Percentiles rank a stretch among this genome's conserved stretches.
phyloP scores from a whole-genome alignment of 2,113 vertebrate genomes.

The Anhinga anhinga region DNA sequence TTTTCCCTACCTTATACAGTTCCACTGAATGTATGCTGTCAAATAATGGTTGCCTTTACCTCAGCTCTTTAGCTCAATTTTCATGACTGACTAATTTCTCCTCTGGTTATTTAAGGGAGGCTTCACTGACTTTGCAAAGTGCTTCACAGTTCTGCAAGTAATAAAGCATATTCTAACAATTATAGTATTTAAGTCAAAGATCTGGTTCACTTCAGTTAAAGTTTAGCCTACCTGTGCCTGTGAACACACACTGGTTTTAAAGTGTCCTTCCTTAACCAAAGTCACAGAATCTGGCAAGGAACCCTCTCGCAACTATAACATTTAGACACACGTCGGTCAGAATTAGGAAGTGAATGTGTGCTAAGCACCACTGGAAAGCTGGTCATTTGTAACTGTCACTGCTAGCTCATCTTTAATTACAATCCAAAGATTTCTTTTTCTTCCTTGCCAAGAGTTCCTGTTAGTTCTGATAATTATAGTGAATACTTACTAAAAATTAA shows the following conservation, averaged over 20 bases:
- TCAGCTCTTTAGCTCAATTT: not conserved
- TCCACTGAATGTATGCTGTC: not conserved
- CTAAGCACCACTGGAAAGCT: not conserved
- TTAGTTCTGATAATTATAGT: not conserved
- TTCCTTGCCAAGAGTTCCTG: not conserved
- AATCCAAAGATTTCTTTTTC: not conserved
- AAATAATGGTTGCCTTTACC: not conserved
- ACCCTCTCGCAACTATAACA: not conserved
- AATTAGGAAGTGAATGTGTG: not conserved
- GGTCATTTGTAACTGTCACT: not conserved
- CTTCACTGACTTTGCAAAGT: not conserved
- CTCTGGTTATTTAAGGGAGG: not conserved
- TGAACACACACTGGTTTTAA: not conserved
- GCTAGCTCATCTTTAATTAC: not conserved
- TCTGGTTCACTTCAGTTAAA: not conserved
- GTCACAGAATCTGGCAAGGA: not conserved
- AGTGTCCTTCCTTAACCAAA: not conserved
- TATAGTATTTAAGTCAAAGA: not conserved
- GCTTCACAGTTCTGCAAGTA: not conserved
- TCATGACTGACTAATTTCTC: not conserved
- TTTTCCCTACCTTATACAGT: not conserved
- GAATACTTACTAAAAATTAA: conserved; percentile 5
- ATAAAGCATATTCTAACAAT: not conserved
- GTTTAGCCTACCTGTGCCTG: not conserved
- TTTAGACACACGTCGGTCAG: not conserved